A percentile compares a stretch with the other conserved stretches of the same genome.
These are phyloP conservation scores for Drosophila takahashii DNA, from an alignment of 1,140 invertebrate species.

Conservation along the genomic window DNA sequence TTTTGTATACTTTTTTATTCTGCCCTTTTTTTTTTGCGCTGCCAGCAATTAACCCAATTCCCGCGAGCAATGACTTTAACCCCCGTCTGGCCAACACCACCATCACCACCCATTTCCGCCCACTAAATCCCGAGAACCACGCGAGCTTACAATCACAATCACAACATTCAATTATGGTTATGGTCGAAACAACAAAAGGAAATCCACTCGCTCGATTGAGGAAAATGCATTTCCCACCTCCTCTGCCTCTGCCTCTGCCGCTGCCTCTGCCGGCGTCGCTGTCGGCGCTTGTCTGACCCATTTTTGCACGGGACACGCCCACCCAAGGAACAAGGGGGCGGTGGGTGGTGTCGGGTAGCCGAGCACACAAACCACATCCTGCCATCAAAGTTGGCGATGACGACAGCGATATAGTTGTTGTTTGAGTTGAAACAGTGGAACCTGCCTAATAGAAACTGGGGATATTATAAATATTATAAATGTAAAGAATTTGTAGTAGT, in stretches of 20 bases:
- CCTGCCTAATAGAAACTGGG: neutral
- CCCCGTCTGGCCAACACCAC: conserved; percentile 9
- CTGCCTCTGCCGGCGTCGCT: neutral
- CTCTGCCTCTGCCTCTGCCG: neutral
- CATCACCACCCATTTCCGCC: conserved; percentile 16
- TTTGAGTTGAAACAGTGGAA: conserved; percentile 3
- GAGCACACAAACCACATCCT: conserved; percentile 58
- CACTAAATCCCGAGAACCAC: neutral
- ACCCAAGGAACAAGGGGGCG: neutral
- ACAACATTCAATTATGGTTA: conserved; percentile 75
- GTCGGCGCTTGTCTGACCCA: conserved; percentile 39
- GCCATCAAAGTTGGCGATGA: conserved; percentile 60
- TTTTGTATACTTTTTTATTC: neutral
- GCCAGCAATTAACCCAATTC: conserved; percentile 74
- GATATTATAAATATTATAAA: neutral
- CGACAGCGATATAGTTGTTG: conserved; percentile 18
- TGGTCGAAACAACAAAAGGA: conserved; percentile 35
- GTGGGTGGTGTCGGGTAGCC: conserved; percentile 8
- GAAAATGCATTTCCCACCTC: conserved; percentile 44
- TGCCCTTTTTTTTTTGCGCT: conserved; percentile 13
- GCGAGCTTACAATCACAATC: conserved; percentile 38
- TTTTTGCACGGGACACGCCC: conserved; percentile 42
- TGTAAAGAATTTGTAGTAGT: neutral
- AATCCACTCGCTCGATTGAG: conserved; percentile 42
- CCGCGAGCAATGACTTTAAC: conserved; percentile 29